These are phyloP conservation scores for Trididemnum miniatum DNA, from an alignment of 23 tunicate species.

Conservation along the genomic window DNA sequence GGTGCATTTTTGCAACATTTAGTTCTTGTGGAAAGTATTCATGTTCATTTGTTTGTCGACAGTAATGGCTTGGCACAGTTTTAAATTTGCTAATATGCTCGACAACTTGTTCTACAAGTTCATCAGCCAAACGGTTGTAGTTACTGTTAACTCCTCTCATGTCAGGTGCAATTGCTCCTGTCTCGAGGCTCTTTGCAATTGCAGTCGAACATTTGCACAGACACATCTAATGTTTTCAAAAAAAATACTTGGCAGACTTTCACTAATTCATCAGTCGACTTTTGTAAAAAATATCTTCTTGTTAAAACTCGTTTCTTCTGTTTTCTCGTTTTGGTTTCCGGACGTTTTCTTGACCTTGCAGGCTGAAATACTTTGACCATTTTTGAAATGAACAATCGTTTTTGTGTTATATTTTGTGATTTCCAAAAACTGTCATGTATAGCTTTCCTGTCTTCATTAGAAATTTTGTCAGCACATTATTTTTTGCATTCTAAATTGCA, in stretches of 20 bases:
- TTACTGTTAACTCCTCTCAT: no score
- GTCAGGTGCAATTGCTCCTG: no score
- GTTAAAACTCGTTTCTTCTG: background rate
- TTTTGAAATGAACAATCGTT: background rate
- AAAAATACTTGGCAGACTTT: background rate
- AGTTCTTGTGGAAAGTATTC: no score
- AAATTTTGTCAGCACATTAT: background rate
- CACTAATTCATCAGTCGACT: background rate
- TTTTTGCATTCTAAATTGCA: background rate
- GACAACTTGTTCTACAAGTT: no score
- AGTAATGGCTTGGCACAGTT: background rate
- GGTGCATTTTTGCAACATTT: background rate
- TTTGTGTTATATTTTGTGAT: background rate
- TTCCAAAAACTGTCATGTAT: background rate
- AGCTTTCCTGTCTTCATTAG: background rate
- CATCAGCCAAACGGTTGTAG: no score
- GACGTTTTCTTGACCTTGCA: background rate
- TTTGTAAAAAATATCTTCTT: background rate
- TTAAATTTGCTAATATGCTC: background rate
- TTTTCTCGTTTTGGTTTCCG: background rate
- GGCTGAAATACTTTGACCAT: background rate
- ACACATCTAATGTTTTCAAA: background rate
- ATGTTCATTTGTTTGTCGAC: background rate
- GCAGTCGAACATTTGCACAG: background rate
- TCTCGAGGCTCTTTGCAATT: no score